Conservation (phyloP, 2,888 invertebrate genomes). For the Willowsia nigromaculata region DNA sequence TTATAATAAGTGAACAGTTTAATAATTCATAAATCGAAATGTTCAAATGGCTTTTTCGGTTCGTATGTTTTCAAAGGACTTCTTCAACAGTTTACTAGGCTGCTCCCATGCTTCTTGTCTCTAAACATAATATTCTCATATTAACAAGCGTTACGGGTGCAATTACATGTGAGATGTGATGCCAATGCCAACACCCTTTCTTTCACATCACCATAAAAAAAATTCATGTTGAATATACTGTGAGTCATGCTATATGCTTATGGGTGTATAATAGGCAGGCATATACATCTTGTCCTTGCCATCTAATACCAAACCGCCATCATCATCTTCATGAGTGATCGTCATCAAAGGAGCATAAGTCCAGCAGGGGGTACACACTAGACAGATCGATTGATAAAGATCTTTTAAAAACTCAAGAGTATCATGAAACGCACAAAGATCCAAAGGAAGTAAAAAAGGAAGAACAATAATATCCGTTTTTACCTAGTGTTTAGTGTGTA, state of each 20-base stretch:
- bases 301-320: too few species aligned
- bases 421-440: neutral
- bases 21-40: slow-evolving; percentile 30
- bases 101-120: neutral
- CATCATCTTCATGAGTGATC: neutral
- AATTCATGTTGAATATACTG: neutral
- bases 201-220: neutral
- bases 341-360: slow-evolving; percentile 11
- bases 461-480: neutral
- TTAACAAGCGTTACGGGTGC: neutral
- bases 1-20: neutral
- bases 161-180: neutral
- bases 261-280: neutral
- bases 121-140: too few species aligned
- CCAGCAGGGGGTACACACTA: slow-evolving; percentile 32
- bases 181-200: slow-evolving; percentile 41
- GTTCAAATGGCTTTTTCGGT: neutral
- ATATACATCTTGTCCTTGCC: neutral
- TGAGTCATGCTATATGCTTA: neutral
- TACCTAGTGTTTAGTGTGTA: neutral
- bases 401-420: neutral
- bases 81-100: neutral
- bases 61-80: neutral
- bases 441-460: neutral
- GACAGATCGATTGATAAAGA: slow-evolving; percentile 66